These are phyloP conservation scores for Agrochola litura DNA, from an alignment of 2,888 invertebrate species.

Conservation along the genomic window DNA sequence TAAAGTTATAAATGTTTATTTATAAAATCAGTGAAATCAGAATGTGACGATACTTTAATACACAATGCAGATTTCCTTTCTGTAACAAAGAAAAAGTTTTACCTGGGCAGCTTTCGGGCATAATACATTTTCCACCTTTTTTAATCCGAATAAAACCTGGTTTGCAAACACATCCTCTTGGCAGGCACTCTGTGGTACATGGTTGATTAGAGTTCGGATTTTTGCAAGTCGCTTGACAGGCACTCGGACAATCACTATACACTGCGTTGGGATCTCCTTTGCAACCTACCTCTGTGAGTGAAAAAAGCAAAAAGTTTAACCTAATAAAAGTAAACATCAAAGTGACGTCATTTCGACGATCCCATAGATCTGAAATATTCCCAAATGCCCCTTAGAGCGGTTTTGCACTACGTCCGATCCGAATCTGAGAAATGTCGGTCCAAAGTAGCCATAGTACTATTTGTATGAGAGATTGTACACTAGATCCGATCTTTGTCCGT, in stretches of 20 bases:
- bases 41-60: not conserved
- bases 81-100: not conserved
- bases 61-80: not conserved
- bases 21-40: not conserved
- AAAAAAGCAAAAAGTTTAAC: not conserved
- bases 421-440: no score
- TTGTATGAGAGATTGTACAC: no score
- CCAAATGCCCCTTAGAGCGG: not conserved
- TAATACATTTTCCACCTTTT: slow-evolving; percentile 63
- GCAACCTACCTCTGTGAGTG: slow-evolving; percentile 44
- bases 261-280: slow-evolving; percentile 70
- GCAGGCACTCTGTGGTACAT: slow-evolving; percentile 26
- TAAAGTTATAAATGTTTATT: not conserved
- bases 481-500: no score
- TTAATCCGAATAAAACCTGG: slow-evolving; percentile 63
- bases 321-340: not conserved
- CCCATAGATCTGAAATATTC: not conserved
- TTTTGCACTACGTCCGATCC: no score
- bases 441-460: no score
- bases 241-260: slow-evolving; percentile 56
- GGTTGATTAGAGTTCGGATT: slow-evolving; percentile 36
- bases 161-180: slow-evolving; percentile 43
- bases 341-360: not conserved
- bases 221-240: slow-evolving; percentile 67
- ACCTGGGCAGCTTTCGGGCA: slow-evolving; percentile 60